Evolutionary conservation across 2,797 vertebrate genomes (phyloP), one percentile per base, ranked within the genome.

Genomic region (Pachyuromys duprasi): DNA sequence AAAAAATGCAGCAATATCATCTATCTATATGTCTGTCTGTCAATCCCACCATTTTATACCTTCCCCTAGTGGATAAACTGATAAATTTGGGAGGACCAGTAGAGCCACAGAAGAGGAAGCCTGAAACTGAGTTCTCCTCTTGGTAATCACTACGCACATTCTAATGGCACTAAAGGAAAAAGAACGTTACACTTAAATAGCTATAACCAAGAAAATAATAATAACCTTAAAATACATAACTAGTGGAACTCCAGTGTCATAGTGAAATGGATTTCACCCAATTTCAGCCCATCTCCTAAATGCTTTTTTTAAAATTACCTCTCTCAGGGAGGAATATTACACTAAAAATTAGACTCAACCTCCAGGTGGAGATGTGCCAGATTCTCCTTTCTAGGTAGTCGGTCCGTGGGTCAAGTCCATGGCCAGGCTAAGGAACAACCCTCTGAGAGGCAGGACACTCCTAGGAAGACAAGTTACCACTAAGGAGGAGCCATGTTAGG

Each of bases 81-180:
- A 83, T 45, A 33, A 33, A 4, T 20, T 91, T 94, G 12, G 22
- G 18, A 36, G 13, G 87, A 57, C 33, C 20, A 36, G 24, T 2
- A 9, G 1, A 83, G 4, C 5, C 28, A 45, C 14, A 5, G 18
- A 81, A 65, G 78, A 75, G 45, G 39, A 86, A 24, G 33, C n/a
- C 22, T 45, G 67, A 36, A 14, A 33, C 5, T 75, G 53, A 72
- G 80, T 60, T 79, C 81, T 39, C 3, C n/a, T 26, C 28, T 33
- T 49, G 26, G n/a, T 62, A 7, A 65, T 67, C 33, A 78, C 26
- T 62, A n/a, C 1, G 5, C 42, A 86, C 4, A 57, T 93, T 86
- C 24, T 86, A 20, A 53, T 75, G 67, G 1, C 26, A 81, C 33
- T 86, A 80, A 81, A 94, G 81, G 22, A 65, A 53, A 67, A 97